Conservation (phyloP, 2,888 invertebrate species). For the Podabrus alpinus region DNA sequence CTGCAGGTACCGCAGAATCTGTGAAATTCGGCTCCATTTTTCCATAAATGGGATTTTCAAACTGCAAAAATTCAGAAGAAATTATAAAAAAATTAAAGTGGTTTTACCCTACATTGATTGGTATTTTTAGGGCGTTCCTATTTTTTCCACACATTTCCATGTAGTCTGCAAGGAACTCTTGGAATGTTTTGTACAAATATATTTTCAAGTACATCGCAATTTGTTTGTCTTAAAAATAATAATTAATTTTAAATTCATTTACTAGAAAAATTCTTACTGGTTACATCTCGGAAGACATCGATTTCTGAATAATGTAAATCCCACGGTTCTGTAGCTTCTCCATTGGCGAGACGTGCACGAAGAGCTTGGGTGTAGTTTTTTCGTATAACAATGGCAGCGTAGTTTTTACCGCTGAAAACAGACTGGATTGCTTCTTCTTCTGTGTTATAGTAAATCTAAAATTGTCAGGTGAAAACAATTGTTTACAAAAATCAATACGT, state of each 20-base stretch:
- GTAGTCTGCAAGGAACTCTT: conserved; percentile 69
- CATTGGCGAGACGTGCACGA: conserved; percentile 57
- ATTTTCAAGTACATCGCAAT: conserved; percentile 60
- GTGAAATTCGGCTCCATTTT: conserved; percentile 77
- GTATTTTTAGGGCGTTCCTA: conserved; percentile 64
- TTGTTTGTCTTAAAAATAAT: conserved; percentile 75
- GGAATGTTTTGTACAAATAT: conserved; percentile 73
- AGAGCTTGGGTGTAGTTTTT: conserved; percentile 76
- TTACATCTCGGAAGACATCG: conserved; percentile 77
- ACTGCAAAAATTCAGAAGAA: conserved; percentile 5
- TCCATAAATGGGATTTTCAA: conserved; percentile 3
- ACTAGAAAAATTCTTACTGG: conserved; percentile 66
- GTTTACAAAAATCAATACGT: not conserved
- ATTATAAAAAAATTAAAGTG: too few relatives aligned
- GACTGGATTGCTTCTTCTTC: conserved; percentile 67
- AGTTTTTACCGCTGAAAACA: conserved; percentile 72
- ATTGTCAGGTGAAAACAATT: conserved; percentile 48
- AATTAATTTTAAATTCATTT: not conserved
- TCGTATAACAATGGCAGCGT: conserved; percentile 76
- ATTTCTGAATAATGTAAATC: conserved; percentile 69
- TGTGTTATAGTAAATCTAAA: conserved; percentile 52
- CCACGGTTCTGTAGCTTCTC: conserved; percentile 59
- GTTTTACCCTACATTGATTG: conserved; percentile 62
- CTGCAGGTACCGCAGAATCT: conserved; percentile 70
- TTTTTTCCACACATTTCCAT: conserved; percentile 68